phyloP scores from a whole-genome alignment of 1,140 invertebrate genomes.

The Cydia pomonella region DNA sequence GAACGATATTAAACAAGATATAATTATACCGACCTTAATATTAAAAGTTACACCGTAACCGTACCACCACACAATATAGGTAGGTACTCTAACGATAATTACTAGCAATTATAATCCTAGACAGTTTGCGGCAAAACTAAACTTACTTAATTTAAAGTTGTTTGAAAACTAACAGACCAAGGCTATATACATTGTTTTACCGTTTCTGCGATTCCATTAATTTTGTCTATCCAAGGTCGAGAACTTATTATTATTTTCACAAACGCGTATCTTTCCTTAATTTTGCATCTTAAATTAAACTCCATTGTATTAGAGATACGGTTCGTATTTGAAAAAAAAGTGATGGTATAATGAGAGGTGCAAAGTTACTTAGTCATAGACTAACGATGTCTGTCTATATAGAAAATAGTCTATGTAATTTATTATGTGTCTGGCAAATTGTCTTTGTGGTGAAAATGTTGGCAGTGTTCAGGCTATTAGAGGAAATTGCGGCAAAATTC shows the following conservation, averaged over 20 bases:
- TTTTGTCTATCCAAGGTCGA: constrained; percentile 41
- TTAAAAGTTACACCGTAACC: too few relatives aligned
- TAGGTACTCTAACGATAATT: too few relatives aligned
- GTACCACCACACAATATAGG: too few relatives aligned
- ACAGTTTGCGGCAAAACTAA: background rate
- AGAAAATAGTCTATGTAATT: constrained; percentile 6
- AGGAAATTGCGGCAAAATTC: background rate
- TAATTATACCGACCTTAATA: too few relatives aligned
- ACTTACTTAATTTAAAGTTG: background rate
- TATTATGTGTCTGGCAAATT: constrained; percentile 8
- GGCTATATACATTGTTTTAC: constrained; percentile 41
- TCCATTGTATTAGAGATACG: background rate
- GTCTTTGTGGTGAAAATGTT: constrained; percentile 11
- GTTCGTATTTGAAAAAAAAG: background rate
- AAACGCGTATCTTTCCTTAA: background rate
- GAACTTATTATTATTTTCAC: background rate
- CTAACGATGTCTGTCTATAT: background rate
- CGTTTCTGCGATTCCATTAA: constrained; percentile 42
- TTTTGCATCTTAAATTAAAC: background rate
- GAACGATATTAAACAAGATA: too few relatives aligned
- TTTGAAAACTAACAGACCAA: constrained; percentile 36
- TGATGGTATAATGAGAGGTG: background rate
- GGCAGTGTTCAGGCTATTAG: constrained; percentile 3
- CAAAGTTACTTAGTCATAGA: background rate
- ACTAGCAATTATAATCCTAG: background rate